A percentile compares a stretch with the other conserved stretches of the same genome.
phyloP scores from a whole-genome alignment of 64 coral and sea anemone species.

The Cladopsammia gracilis region DNA sequence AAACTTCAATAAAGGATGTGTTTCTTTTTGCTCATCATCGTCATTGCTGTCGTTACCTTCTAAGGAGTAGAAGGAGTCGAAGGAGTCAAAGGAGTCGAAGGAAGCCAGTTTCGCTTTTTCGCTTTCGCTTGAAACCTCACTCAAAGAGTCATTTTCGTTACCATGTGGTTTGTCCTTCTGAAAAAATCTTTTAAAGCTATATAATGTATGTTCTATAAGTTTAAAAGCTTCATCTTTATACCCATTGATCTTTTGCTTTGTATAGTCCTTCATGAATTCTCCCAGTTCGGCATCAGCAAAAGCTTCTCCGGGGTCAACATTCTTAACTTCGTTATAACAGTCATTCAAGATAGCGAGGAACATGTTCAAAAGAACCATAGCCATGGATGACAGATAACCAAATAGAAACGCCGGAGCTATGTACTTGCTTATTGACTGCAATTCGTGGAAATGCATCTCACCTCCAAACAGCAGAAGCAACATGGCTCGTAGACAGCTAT shows the following conservation, averaged over 20 bases:
- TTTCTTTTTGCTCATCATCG: background rate
- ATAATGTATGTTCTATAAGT: background rate
- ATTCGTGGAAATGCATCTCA: constrained; percentile 56
- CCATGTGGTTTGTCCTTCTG: background rate
- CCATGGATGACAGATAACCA: constrained; percentile 67
- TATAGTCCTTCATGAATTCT: constrained; percentile 43
- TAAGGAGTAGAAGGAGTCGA: background rate
- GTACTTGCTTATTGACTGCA: constrained; percentile 19
- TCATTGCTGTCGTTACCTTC: constrained; percentile 5
- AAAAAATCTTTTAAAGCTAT: background rate
- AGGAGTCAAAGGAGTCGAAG: background rate
- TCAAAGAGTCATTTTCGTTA: background rate
- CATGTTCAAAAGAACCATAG: constrained; percentile 79
- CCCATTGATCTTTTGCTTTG: background rate
- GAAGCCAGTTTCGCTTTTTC: constrained; percentile 11
- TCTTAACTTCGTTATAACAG: constrained; percentile 65
- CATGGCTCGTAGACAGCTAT: constrained; percentile 53
- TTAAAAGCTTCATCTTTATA: constrained; percentile 32
- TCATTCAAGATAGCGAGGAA: constrained; percentile 80
- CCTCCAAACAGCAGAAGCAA: constrained; percentile 72
- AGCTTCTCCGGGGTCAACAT: constrained; percentile 33
- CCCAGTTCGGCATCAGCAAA: constrained; percentile 74
- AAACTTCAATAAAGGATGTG: background rate
- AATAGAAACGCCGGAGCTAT: constrained; percentile 59
- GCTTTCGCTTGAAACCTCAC: no score